phyloP scores from a whole-genome alignment of 2,113 vertebrate species.

The Scytalopus superciliaris region DNA sequence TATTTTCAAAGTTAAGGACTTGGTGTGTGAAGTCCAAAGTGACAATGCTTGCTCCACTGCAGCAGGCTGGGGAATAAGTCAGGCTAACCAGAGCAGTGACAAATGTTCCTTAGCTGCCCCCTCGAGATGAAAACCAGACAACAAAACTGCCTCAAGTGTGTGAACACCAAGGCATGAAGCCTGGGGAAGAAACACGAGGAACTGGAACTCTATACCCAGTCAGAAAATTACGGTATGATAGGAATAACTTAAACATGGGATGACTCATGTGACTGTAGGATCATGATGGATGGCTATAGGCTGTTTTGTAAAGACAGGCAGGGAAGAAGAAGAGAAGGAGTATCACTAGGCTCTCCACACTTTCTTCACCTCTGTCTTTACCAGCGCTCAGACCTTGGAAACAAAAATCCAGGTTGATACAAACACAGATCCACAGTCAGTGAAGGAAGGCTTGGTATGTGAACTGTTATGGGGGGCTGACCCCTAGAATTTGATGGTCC shows the following conservation, averaged over 20 bases:
- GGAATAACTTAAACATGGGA: not conserved
- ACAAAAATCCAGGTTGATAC: not conserved
- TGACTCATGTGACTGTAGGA: not conserved
- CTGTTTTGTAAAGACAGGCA: not conserved
- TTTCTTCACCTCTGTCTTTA: not conserved
- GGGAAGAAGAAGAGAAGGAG: not conserved
- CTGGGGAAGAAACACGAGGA: not conserved
- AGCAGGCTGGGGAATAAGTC: not conserved
- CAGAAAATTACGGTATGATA: not conserved
- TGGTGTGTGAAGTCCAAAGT: not conserved
- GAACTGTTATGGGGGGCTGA: not conserved
- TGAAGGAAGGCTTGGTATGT: not conserved
- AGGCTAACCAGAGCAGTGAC: not conserved
- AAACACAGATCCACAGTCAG: not conserved
- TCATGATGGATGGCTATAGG: not conserved
- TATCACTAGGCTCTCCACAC: not conserved
- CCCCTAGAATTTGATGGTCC: too few relatives aligned
- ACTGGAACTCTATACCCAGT: not conserved
- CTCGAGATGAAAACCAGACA: not conserved
- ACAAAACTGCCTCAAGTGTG: not conserved
- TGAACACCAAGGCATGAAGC: not conserved
- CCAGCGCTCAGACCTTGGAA: not conserved
- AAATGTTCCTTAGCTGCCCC: not conserved
- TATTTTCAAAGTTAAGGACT: not conserved
- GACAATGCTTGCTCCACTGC: rapidly evolving